phyloP scores from a whole-genome alignment of 1,140 invertebrate species.

The Elymnias hypermnestra region DNA sequence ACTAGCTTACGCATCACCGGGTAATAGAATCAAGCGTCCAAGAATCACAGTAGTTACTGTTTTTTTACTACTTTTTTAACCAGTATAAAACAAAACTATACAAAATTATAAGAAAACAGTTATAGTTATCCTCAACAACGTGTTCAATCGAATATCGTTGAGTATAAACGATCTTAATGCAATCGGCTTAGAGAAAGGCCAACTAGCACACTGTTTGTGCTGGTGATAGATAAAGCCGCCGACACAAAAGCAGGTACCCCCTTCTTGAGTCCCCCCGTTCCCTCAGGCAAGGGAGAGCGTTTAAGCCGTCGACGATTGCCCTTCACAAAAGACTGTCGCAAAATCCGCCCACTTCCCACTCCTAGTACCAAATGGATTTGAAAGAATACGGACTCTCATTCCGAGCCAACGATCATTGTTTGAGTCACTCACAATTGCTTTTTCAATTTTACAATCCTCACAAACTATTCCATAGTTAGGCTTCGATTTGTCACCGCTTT shows the following conservation, averaged over 20 bases:
- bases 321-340: conserved; percentile 8
- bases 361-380: conserved; percentile 26
- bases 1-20: no score
- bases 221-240: conserved; percentile 42
- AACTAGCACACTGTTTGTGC: conserved; percentile 30
- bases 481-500: conserved; percentile 25
- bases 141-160: neutral
- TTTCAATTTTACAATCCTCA: conserved; percentile 47
- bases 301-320: conserved; percentile 52
- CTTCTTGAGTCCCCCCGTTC: conserved; percentile 23
- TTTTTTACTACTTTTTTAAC: no score
- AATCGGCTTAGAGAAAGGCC: conserved; percentile 40
- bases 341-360: neutral
- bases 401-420: conserved; percentile 42
- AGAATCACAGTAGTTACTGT: no score
- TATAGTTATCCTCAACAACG: no score
- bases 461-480: conserved; percentile 26
- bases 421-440: conserved; percentile 54
- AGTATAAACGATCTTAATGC: conserved; percentile 34
- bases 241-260: conserved; percentile 40
- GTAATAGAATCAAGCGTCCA: no score
- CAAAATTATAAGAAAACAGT: no score
- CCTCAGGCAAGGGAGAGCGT: conserved; percentile 32
- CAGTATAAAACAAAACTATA: no score
- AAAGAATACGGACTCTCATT: conserved; percentile 59